These are phyloP conservation scores for Imbricaverruca yamaguchii DNA, from an alignment of 2,888 invertebrate genomes.

Conservation along the genomic window DNA sequence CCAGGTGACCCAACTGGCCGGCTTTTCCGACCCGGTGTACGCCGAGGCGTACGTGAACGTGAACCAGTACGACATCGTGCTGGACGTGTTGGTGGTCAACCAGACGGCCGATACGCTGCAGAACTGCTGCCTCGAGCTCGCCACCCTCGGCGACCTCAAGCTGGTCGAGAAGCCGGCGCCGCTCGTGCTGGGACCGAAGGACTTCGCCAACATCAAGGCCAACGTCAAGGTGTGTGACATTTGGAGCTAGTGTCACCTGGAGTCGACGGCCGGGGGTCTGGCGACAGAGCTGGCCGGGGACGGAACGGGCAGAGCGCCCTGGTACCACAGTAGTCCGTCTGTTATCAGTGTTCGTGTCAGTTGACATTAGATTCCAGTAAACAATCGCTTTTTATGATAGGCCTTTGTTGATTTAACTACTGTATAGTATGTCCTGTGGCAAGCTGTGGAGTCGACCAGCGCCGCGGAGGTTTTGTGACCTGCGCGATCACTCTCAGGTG, in stretches of 20 bases:
- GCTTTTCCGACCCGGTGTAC: constrained; percentile 98
- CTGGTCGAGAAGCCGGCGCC: constrained; percentile 95
- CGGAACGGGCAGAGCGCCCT: too few species aligned
- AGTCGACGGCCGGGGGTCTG: too few species aligned
- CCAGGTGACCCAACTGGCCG: constrained; percentile 84
- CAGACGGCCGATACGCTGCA: constrained; percentile 97
- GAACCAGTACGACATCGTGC: constrained; percentile 95
- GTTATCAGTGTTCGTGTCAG: too few species aligned
- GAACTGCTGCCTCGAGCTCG: constrained; percentile 94
- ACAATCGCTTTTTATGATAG: too few species aligned
- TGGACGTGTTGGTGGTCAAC: constrained; percentile 96
- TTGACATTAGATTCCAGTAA: too few species aligned
- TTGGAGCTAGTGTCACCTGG: too few species aligned
- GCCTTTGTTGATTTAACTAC: too few species aligned
- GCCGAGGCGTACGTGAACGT: constrained; percentile 99
- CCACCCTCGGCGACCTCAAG: constrained; percentile 94
- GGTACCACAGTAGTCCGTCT: too few species aligned
- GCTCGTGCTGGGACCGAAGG: constrained; percentile 89
- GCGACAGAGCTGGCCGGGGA: too few species aligned
- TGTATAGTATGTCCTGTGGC: too few species aligned
- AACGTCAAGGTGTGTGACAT: constrained; percentile 64
- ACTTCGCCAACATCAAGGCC: constrained; percentile 96
- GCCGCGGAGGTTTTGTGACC: too few species aligned
- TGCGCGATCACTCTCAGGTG: constrained; percentile 46
- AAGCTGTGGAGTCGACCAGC: too few species aligned